Conservation (phyloP, 2,113 vertebrate genomes). For the Falco punctatus region DNA sequence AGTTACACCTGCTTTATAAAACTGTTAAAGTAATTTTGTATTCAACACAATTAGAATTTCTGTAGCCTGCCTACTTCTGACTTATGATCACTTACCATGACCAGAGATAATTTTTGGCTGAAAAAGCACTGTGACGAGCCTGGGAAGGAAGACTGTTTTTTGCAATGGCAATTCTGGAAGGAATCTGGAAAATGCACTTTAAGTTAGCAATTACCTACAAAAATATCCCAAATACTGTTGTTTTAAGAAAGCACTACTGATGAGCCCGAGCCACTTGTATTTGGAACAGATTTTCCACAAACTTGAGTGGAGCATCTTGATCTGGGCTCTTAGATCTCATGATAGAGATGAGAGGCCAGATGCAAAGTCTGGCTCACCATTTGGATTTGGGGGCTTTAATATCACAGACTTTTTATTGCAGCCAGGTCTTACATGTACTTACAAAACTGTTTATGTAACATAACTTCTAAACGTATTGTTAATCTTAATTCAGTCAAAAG, state of each 20-base stretch:
- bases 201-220: not conserved
- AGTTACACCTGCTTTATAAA: not conserved
- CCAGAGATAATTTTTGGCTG: slow-evolving; percentile 10
- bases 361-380: not conserved
- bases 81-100: not conserved
- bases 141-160: slow-evolving; percentile 4
- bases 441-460: not conserved
- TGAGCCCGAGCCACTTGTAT: not conserved
- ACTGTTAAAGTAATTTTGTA: not conserved
- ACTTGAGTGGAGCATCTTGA: not conserved
- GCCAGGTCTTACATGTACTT: not conserved
- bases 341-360: not conserved
- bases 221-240: not conserved
- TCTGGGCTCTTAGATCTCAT: not conserved
- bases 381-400: not conserved
- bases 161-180: not conserved
- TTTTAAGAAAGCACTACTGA: not conserved
- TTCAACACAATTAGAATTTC: not conserved
- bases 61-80: not conserved
- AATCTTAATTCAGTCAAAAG: not conserved
- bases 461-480: not conserved
- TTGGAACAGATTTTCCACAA: not conserved
- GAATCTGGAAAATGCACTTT: slow-evolving; percentile 2
- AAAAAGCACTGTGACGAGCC: not conserved
- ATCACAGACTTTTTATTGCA: not conserved